Conservation (phyloP, 2,888 invertebrate genomes). For the Metellina segmentata region DNA sequence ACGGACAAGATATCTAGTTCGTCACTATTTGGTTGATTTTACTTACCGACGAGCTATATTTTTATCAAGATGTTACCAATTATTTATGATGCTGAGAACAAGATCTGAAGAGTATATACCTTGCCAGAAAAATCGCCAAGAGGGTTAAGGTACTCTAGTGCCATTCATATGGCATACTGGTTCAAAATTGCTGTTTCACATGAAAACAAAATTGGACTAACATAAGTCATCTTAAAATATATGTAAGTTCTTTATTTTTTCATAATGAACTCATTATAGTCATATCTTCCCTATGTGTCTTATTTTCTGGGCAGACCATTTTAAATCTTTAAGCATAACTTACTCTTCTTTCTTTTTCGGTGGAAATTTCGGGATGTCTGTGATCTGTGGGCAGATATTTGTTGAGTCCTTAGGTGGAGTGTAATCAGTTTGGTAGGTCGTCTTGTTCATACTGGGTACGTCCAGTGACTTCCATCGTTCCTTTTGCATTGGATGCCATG, state of each 20-base stretch:
- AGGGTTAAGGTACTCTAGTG: no score
- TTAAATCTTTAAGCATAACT: neutral
- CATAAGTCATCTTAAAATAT: neutral
- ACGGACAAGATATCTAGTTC: no score
- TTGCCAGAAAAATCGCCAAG: no score
- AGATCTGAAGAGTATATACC: no score
- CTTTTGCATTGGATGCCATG: slow-evolving; percentile 65
- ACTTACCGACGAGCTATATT: no score
- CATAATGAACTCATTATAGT: neutral
- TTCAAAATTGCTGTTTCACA: no score
- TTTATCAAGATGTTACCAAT: no score
- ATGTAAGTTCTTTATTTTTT: neutral
- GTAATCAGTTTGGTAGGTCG: slow-evolving; percentile 49
- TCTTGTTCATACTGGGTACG: slow-evolving; percentile 40
- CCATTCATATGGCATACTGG: no score
- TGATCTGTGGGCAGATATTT: neutral
- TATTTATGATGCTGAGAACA: no score
- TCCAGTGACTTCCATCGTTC: slow-evolving; percentile 34
- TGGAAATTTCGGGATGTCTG: slow-evolving; percentile 21
- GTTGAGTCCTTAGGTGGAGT: slow-evolving; percentile 12
- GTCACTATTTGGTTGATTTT: no score
- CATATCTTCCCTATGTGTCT: neutral
- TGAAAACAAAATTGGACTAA: no score
- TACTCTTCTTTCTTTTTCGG: slow-evolving; percentile 12
- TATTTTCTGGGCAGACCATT: neutral